A percentile compares a stretch with the other conserved stretches of the same genome.
These are phyloP conservation scores for Labeo rohita DNA, from an alignment of 2,113 vertebrate species.

Conservation along the genomic window DNA sequence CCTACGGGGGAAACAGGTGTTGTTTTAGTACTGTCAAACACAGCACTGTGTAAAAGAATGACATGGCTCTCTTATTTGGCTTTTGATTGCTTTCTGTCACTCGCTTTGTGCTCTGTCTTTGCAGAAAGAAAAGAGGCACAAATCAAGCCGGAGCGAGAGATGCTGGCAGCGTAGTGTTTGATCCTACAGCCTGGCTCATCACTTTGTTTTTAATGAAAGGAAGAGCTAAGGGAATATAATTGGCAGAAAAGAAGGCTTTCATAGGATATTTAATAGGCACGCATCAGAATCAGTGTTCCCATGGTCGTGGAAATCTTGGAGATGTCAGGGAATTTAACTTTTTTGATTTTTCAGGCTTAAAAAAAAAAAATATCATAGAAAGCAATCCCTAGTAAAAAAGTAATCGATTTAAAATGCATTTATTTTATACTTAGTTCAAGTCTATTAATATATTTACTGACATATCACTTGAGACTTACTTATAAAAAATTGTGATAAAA, in stretches of 20 bases:
- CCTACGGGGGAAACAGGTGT: conserved; percentile 79
- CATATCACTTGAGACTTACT: too few relatives aligned
- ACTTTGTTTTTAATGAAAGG: background rate
- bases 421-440: too few relatives aligned
- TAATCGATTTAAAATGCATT: too few relatives aligned
- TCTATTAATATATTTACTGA: too few relatives aligned
- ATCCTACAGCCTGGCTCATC: background rate
- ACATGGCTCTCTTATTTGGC: background rate
- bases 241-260: conserved; percentile 11
- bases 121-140: conserved; percentile 68
- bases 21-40: background rate
- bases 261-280: background rate
- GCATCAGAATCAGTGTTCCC: background rate
- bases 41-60: background rate
- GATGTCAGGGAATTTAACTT: background rate
- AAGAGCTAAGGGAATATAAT: background rate
- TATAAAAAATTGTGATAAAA: too few relatives aligned
- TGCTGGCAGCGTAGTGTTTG: conserved; percentile 69
- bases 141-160: conserved; percentile 68
- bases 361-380: background rate
- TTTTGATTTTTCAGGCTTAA: background rate
- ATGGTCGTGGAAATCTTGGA: background rate
- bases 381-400: background rate
- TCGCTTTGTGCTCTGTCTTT: conserved; percentile 48
- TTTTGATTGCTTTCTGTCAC: conserved; percentile 30